Base-by-base conservation (phyloP, 2,888 invertebrate genomes). In the Drosophila macrospina region DNA sequence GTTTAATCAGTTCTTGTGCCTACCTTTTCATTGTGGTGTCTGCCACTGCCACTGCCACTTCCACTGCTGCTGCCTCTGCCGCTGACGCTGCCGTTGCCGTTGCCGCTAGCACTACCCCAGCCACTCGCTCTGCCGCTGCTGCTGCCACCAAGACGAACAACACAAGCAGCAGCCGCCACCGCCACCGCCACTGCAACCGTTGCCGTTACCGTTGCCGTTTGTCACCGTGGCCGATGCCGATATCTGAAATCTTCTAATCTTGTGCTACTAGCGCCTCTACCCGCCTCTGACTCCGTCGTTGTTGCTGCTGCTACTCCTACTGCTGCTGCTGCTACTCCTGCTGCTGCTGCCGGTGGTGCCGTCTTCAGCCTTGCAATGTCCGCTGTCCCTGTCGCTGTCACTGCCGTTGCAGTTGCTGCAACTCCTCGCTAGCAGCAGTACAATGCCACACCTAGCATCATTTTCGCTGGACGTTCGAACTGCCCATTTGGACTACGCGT, bases 1-100 rank as follows among this genome's bases (percentile, higher is more conserved):
- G 50, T 32, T 68, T 51, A 15, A 16, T 16, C 13, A 20, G 39
- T 6, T 41, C 20, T 20, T 41, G 20, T 24, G 20, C 70, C 11
- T 69, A 73, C 78, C 75, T 89, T 80, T 73, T 86, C 82, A 78
- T 84, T 79, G 84, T 78, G 80, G 83, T 64, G 71, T 50, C 67
- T 78, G 86, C 56, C 68, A 42, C 70, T 62, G 63, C 41, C 48
- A n/a, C 34, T 52, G 47, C 32, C 42, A n/a, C 26, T n/a, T n/a
- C n/a, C n/a, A 20, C 54, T 36, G 54, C 54, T 42, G 32, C 54
- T 65, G 55, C 45, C 47, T 24, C 32, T 42, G 47, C 24, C 24
- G 48, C 48, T 20, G 51, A 11, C 26, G 5, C 30, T 13, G 42
- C 10, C 24, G 16, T 36, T 16, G 50, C 41, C 51, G 13, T 47